Conservation (phyloP, 1,140 invertebrate species). For the Sarcophaga bullata region DNA sequence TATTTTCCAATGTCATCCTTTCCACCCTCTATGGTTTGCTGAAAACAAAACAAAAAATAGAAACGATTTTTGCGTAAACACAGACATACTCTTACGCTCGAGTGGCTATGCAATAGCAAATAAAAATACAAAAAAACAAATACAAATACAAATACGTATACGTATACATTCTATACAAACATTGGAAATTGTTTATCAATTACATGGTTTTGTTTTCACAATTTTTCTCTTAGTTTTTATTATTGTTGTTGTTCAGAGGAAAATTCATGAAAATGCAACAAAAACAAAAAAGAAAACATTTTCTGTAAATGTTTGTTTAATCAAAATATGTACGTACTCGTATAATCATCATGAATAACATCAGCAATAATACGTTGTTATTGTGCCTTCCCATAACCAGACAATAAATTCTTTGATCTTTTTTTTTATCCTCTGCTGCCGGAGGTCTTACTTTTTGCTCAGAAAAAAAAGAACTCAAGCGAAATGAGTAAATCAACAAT, state of each 20-base stretch:
- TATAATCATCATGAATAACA: not conserved
- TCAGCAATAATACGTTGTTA: not conserved
- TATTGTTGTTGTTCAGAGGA: not conserved
- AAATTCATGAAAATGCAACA: constrained; percentile 19
- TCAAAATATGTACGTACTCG: not conserved
- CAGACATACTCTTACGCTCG: not conserved
- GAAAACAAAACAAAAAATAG: not conserved
- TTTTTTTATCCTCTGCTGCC: not conserved
- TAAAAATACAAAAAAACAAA: not conserved
- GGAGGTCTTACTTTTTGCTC: not conserved
- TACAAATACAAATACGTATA: not conserved
- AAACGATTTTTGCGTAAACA: not conserved
- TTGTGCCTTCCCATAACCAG: not conserved
- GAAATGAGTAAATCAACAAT: constrained; percentile 25
- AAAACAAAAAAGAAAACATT: not conserved
- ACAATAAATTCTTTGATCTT: constrained; percentile 14
- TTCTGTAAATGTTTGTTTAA: constrained; percentile 5
- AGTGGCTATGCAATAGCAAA: not conserved
- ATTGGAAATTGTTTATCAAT: constrained; percentile 24
- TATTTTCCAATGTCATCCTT: not conserved
- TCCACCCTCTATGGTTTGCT: not conserved
- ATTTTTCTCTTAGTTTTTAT: not conserved
- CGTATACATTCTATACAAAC: not conserved
- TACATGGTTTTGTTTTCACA: not conserved
- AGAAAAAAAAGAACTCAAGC: not conserved